Percentiles rank a stretch among this genome's conserved stretches.
phyloP scores from a whole-genome alignment of 35 echinoderm and acorn worm species.

The Anneissia japonica region DNA sequence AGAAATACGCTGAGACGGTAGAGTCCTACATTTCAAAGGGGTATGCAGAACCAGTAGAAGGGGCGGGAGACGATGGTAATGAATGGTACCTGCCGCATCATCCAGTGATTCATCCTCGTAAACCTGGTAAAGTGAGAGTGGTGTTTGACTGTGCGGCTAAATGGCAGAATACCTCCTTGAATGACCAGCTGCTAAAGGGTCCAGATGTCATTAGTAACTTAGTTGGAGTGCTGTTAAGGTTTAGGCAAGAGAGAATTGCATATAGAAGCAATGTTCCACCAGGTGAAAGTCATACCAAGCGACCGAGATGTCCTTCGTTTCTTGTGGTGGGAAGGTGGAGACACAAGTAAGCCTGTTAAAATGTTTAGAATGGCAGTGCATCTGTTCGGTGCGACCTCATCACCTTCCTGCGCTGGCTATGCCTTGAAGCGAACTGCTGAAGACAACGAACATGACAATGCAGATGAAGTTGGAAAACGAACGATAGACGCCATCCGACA shows the following conservation, averaged over 20 bases:
- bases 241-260: constrained; percentile 33
- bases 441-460: background rate
- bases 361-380: too few species aligned
- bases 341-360: too few species aligned
- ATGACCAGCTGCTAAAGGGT: constrained; percentile 31
- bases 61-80: background rate
- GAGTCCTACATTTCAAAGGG: constrained; percentile 42
- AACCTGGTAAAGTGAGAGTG: constrained; percentile 54
- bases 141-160: constrained; percentile 52
- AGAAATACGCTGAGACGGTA: constrained; percentile 40
- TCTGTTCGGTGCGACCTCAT: too few species aligned
- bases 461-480: too few species aligned
- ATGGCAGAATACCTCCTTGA: constrained; percentile 34
- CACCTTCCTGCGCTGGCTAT: constrained; percentile 13
- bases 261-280: too few species aligned
- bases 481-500: background rate
- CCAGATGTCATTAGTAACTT: constrained; percentile 21
- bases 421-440: background rate
- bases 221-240: constrained; percentile 19
- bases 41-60: constrained; percentile 34
- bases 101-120: constrained; percentile 49
- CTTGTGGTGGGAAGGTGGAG: too few species aligned
- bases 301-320: too few species aligned
- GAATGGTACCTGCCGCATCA: constrained; percentile 66
- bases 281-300: too few species aligned